Evolutionary conservation across 2,888 invertebrate species (phyloP), one percentile per base, ranked within the genome.

Genomic region (Lapara coniferarum): DNA sequence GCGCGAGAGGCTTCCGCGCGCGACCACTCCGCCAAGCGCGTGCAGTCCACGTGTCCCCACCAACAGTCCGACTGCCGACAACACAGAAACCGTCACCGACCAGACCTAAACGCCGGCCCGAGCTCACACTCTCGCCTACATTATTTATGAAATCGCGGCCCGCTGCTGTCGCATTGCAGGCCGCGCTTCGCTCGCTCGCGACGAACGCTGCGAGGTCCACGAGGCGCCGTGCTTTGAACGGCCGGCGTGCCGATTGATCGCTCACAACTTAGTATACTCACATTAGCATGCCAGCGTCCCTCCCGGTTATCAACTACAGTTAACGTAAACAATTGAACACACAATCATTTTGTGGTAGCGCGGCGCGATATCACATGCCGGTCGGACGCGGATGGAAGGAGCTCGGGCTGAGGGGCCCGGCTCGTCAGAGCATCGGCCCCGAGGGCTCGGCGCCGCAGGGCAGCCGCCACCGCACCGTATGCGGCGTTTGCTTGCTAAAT

Each of bases 271-370:
- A 63, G 63, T 78, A 85, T 93, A 93, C 93, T 93, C 91, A 93
- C 93, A 92, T 93, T 88, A 91, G 91, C 93, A 92, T 92, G 91
- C 92, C 92, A 92, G 91, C 91, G 90, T 88, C 89, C 88, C 83
- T 87, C 85, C 83, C 86, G 85, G 89, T 88, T 89, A 92, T 92
- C 92, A 91, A 92, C 91, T 92, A 87, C 82, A 84, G 89, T 85
- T 86, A 91, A 92, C 87, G 91, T 91, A 92, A 92, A 92, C 92
- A 90, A 90, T 84, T 81, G 89, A 85, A 86, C 86, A 86, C 90
- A 87, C 88, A 82, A 83, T 87, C 92, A 92, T 92, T 81, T 86
- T 86, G 89, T 77, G 77, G 81, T 79, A 82, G 81, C 84, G 81
- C 81, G 85, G 82, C 82, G 85, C 84, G 87, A 79, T 83, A 84